Evolutionary conservation across 2,113 vertebrate genomes (phyloP).

Genomic region (Phrynocephalus versicolor): DNA sequence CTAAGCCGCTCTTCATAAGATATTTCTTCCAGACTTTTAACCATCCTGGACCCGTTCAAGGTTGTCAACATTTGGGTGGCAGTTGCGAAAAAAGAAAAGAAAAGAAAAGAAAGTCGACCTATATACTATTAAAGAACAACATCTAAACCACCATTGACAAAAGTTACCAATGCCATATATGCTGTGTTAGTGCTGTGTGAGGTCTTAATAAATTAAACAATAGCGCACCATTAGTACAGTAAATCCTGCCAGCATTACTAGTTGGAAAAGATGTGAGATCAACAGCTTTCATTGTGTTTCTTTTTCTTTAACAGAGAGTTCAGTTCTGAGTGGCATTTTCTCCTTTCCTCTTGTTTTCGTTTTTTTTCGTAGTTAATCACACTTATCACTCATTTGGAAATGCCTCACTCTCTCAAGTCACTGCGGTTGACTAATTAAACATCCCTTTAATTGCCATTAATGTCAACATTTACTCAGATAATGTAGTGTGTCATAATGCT

Average conservation of each 20-base stretch:
- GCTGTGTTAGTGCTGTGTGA: slow-evolving; percentile 29
- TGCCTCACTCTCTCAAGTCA: slow-evolving; percentile 41
- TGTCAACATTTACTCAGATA: slow-evolving; percentile 36
- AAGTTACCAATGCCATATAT: slow-evolving; percentile 28
- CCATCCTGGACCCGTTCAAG: too few species aligned
- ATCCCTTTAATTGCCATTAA: slow-evolving; percentile 11
- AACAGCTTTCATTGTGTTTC: slow-evolving; percentile 54
- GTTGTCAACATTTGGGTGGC: too few species aligned
- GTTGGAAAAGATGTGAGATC: slow-evolving; percentile 36
- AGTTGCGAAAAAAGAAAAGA: too few species aligned
- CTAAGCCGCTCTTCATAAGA: too few species aligned
- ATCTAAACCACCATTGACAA: too few species aligned
- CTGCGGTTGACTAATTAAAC: slow-evolving; percentile 42
- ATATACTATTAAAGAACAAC: too few species aligned
- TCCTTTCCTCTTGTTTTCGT: slow-evolving; percentile 20
- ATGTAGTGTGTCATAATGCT: slow-evolving; percentile 9
- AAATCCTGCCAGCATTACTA: slow-evolving; percentile 27
- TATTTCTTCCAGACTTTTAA: too few species aligned
- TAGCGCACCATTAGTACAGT: slow-evolving; percentile 31
- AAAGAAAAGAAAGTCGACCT: too few species aligned
- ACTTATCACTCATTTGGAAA: slow-evolving; percentile 44
- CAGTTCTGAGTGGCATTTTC: slow-evolving; percentile 27
- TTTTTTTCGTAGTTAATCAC: slow-evolving; percentile 39
- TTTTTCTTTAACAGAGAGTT: slow-evolving; percentile 35
- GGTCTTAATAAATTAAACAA: slow-evolving; percentile 27